phyloP scores from a whole-genome alignment of 2,113 vertebrate genomes.

The Gasterosteus nipponicus region DNA sequence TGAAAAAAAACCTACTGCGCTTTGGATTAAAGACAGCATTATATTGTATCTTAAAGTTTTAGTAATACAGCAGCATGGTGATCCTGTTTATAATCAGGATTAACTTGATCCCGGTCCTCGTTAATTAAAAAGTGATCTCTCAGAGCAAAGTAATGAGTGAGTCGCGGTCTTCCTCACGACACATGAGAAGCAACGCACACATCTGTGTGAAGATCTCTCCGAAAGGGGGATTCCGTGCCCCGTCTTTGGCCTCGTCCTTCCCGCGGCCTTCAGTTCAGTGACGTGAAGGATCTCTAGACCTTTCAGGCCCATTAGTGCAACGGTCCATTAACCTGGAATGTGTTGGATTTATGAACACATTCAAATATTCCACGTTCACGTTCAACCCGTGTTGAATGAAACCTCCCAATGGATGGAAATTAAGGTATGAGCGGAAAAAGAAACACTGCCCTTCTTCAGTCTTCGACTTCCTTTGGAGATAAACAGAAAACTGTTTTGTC shows the following conservation, averaged over 20 bases:
- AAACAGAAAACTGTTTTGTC: background rate
- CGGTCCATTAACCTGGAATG: background rate
- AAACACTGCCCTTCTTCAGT: background rate
- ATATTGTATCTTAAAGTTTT: background rate
- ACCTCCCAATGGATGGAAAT: background rate
- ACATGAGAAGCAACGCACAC: background rate
- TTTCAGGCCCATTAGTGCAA: constrained; percentile 5
- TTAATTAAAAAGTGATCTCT: constrained; percentile 29
- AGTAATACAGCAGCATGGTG: background rate
- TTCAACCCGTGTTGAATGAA: background rate
- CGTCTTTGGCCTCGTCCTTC: background rate
- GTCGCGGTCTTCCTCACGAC: background rate
- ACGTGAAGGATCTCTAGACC: background rate
- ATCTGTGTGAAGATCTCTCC: background rate
- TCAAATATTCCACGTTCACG: background rate
- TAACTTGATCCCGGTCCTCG: constrained; percentile 7
- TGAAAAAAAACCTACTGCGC: background rate
- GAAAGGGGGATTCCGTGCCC: background rate
- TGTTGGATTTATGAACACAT: background rate
- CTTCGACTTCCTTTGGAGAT: too few relatives aligned
- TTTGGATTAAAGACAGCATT: background rate
- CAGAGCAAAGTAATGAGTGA: constrained; percentile 20
- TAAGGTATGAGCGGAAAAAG: background rate
- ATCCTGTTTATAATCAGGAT: constrained; percentile 25
- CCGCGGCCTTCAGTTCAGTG: background rate